Evolutionary conservation across 2,888 invertebrate genomes (phyloP).

Genomic region (Watsonalla cultraria): DNA sequence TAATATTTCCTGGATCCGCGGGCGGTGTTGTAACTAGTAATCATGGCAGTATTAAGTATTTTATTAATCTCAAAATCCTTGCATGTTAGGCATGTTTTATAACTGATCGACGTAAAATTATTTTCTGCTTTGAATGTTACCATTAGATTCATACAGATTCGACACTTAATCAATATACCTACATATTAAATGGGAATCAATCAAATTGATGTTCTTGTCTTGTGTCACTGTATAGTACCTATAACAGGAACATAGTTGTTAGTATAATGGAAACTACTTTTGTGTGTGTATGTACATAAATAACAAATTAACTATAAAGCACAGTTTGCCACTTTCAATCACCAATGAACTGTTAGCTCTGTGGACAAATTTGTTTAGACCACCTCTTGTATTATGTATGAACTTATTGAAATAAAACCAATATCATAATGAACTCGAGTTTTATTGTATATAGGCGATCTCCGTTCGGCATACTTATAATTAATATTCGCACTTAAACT

Average conservation of each 20-base stretch:
- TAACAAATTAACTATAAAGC: constrained; percentile 52
- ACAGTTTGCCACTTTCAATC: constrained; percentile 61
- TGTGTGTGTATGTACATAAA: constrained; percentile 55
- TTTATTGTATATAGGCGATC: constrained; percentile 23
- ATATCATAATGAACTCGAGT: constrained; percentile 39
- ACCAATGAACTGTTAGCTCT: constrained; percentile 58
- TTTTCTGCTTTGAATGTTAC: constrained; percentile 37
- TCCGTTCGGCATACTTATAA: not conserved
- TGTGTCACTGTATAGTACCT: constrained; percentile 2
- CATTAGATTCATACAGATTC: not conserved
- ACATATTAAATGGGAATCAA: not conserved
- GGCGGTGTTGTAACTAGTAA: constrained; percentile 52
- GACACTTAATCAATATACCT: not conserved
- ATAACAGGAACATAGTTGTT: constrained; percentile 40
- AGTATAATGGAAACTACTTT: constrained; percentile 44
- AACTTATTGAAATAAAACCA: constrained; percentile 69
- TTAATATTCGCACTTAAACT: too few species aligned
- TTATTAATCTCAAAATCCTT: constrained; percentile 27
- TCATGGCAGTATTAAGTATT: constrained; percentile 36
- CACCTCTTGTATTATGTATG: constrained; percentile 62
- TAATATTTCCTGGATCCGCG: constrained; percentile 38
- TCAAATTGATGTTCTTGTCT: constrained; percentile 2
- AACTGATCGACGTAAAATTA: constrained; percentile 1
- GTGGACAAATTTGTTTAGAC: constrained; percentile 56
- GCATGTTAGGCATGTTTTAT: constrained; percentile 41